Evolutionary conservation across 2,113 vertebrate genomes (phyloP), one percentile per base, ranked within the genome.

Genomic region (Indicator indicator): DNA sequence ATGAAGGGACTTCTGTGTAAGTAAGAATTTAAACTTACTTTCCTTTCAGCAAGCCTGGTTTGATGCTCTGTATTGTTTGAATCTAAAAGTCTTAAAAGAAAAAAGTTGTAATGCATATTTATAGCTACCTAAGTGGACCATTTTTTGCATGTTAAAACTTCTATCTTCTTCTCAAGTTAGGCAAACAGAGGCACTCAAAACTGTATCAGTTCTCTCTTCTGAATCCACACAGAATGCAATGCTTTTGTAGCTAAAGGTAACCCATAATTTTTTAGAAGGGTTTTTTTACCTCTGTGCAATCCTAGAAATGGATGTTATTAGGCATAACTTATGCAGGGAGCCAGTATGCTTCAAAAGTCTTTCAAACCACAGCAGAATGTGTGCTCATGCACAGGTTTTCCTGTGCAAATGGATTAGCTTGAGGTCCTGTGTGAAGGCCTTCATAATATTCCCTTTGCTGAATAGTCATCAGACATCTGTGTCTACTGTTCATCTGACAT

Each of bases 1-100:
- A 89, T 91, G 87, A 95, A 96, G 85, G 87, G 48, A 86, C 60
- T 95, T 96, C 79, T 88, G 79, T 91, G 56, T 91, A 86, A 94
- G 74, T 70, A 87, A 89, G 91, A 95, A 81, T 77, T 80, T 94
- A 81, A 52, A 15, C 56, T 93, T 92, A 83, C 93, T 89, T 90
- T 82, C n/a, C 18, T 52, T 86, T 16, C 28, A 93, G 52, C 63
- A 76, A 79, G 55, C 11, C 50, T 64, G 21, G 15, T 63, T 85
- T 71, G 32, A 38, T 88, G 52, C 52, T 30, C 9, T 60, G 23
- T 63, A 23, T 33, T 88, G 28, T 80, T 83, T 56, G 65, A 88
- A 83, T 70, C 82, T 23, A 52, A 86, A 92, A 87, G 79, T 70
- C 30, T 33, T 88, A 44, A 89, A 92, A 84, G 9, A 28, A 32